Evolutionary conservation across 2,888 invertebrate species (phyloP), one percentile per base, ranked within the genome.

Genomic region (Pollenia labialis): DNA sequence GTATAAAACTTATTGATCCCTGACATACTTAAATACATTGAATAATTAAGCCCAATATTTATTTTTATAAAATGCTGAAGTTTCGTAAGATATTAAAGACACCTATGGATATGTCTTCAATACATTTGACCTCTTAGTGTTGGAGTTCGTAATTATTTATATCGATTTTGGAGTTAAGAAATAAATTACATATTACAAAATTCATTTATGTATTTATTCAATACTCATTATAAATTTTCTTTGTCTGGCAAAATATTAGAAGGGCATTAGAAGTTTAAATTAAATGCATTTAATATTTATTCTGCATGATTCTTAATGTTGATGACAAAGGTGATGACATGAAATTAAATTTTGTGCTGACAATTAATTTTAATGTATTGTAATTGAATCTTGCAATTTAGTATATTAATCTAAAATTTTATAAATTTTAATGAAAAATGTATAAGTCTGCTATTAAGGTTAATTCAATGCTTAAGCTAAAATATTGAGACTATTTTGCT

Each of bases 221-320:
- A 40, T 56, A 74, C 32, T 74, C 48, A 58, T 74, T 50, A 50
- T 32, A 40, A 40, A 69, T 69, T 69, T 52, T n/a, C 18, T 14
- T 60, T 68, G 48, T n/a, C 48, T 56, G 46, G 0, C 56, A 40
- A 62, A 12, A 10, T 8, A 23, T 12, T 12, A 4, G 52, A 77
- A 79, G 79, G 79, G 23, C 79, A 42, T 79, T 50, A 69, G 50
- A 69, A 60, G 68, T 42, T 69, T 58, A 23, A 69, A 69, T 69
- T 48, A 42, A 79, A 69, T 79, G 32, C 48, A 56, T 68, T 40
- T 52, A 64, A 76, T 46, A 54, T 66, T 66, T 54, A 66, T 64
- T 52, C 11, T 44, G 14, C n/a, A 60, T 18, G 8, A 46, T 50
- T 12, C 23, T 23, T 64, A 23, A 52, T 42, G 62, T 10, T 11